Conservation (phyloP, 2,888 invertebrate species). For the Melanargia galathea region DNA sequence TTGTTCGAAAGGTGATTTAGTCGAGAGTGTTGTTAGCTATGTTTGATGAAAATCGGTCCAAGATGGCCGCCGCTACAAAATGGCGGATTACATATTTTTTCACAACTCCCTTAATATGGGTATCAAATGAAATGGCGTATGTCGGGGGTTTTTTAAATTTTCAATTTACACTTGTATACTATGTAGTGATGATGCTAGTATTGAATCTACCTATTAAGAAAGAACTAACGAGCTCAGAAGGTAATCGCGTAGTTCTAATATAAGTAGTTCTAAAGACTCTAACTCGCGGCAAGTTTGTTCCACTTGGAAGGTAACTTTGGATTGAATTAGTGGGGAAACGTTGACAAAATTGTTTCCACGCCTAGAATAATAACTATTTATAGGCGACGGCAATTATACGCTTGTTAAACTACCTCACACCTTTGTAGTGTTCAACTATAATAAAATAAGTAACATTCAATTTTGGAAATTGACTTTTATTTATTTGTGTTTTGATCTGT, state of each 20-base stretch:
- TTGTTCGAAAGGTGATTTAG: too few relatives aligned
- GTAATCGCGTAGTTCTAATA: neutral
- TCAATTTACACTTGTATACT: too few relatives aligned
- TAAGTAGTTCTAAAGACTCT: neutral
- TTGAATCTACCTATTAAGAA: neutral
- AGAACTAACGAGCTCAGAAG: neutral
- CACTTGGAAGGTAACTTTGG: conserved; percentile 16
- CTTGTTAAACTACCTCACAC: conserved; percentile 6
- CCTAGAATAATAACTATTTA: conserved; percentile 17
- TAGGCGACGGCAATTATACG: conserved; percentile 8
- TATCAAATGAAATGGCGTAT: too few relatives aligned
- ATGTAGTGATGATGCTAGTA: too few relatives aligned
- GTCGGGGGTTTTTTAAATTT: too few relatives aligned
- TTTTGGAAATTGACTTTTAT: neutral
- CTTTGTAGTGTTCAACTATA: neutral
- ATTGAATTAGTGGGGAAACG: conserved; percentile 20
- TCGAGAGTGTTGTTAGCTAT: too few relatives aligned
- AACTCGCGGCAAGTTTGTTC: conserved; percentile 24
- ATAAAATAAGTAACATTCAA: neutral
- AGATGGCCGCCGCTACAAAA: too few relatives aligned
- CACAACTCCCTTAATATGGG: too few relatives aligned
- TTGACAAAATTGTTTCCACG: conserved; percentile 20
- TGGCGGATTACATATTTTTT: too few relatives aligned
- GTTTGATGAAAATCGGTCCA: too few relatives aligned
- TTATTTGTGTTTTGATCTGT: too few relatives aligned